These are phyloP conservation scores for Rhodinocichla rosea DNA, from an alignment of 2,113 vertebrate species.

Conservation along the genomic window DNA sequence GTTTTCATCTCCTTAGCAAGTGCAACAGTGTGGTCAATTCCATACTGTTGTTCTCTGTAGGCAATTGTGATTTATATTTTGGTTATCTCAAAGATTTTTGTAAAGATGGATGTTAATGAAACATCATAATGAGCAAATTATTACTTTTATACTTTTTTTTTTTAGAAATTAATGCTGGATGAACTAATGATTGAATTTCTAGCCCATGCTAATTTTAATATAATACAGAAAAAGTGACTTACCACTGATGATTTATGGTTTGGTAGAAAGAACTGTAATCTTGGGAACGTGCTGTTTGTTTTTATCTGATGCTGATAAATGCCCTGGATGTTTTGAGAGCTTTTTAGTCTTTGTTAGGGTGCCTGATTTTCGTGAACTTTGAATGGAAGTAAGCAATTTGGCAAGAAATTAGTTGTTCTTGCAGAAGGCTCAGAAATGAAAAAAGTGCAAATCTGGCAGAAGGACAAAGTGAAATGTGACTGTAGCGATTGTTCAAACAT, in stretches of 20 bases:
- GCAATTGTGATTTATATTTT: background rate
- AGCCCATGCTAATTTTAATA: background rate
- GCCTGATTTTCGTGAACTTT: background rate
- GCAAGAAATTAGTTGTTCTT: background rate
- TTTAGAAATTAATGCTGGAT: background rate
- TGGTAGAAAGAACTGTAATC: background rate
- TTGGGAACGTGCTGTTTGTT: background rate
- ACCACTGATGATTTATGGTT: background rate
- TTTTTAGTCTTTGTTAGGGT: background rate
- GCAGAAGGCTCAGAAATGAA: background rate
- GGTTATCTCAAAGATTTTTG: background rate
- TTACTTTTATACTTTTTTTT: background rate
- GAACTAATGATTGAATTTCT: background rate
- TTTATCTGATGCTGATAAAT: background rate
- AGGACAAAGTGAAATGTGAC: background rate
- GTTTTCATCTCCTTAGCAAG: background rate
- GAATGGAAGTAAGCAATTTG: background rate
- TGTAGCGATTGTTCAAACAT: background rate
- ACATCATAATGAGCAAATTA: background rate
- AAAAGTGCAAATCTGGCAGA: background rate
- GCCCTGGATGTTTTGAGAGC: background rate
- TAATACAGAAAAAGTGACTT: background rate
- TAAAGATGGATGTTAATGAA: background rate
- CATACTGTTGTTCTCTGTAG: background rate
- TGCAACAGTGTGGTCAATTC: background rate